A percentile compares a stretch with the other conserved stretches of the same genome.
These are phyloP conservation scores for Epizoanthus stellaris DNA, from an alignment of 92 coral and sea anemone genomes.

Conservation along the genomic window DNA sequence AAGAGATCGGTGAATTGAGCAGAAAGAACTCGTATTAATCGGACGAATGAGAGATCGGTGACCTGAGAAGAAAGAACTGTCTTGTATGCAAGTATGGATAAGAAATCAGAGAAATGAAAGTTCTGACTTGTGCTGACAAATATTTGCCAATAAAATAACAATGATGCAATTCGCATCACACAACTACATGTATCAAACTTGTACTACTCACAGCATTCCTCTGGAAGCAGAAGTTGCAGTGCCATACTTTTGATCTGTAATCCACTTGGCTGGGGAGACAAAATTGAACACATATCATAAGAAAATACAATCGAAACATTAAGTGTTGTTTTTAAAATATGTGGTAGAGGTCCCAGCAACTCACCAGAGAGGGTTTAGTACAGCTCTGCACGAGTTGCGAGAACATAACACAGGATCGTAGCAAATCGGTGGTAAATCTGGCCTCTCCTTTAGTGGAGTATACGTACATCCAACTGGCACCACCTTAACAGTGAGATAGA, in stretches of 20 bases:
- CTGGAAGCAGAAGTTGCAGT: slow-evolving; percentile 98
- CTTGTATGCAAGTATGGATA: neutral
- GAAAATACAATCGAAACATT: neutral
- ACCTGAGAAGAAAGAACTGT: neutral
- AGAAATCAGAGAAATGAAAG: no score
- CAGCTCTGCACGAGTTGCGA: slow-evolving; percentile 96
- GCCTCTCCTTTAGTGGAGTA: slow-evolving; percentile 93
- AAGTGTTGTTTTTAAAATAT: neutral
- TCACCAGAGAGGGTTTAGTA: slow-evolving; percentile 94
- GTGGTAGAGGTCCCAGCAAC: slow-evolving; percentile 8
- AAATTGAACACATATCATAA: neutral
- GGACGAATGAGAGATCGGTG: no score
- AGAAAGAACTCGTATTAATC: no score
- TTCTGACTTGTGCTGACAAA: no score
- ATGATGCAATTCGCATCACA: slow-evolving; percentile 2
- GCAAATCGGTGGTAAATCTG: slow-evolving; percentile 97
- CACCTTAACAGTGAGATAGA: slow-evolving; percentile 60
- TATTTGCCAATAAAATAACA: neutral
- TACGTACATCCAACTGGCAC: slow-evolving; percentile 97
- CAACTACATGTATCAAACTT: no score
- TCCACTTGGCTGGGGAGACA: slow-evolving; percentile 88
- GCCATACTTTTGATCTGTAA: slow-evolving; percentile 99
- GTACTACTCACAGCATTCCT: slow-evolving; percentile 91
- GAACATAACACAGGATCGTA: slow-evolving; percentile 98
- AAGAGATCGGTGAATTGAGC: no score